Conservation (phyloP, 2,888 invertebrate species). For the Perdita meconis region DNA sequence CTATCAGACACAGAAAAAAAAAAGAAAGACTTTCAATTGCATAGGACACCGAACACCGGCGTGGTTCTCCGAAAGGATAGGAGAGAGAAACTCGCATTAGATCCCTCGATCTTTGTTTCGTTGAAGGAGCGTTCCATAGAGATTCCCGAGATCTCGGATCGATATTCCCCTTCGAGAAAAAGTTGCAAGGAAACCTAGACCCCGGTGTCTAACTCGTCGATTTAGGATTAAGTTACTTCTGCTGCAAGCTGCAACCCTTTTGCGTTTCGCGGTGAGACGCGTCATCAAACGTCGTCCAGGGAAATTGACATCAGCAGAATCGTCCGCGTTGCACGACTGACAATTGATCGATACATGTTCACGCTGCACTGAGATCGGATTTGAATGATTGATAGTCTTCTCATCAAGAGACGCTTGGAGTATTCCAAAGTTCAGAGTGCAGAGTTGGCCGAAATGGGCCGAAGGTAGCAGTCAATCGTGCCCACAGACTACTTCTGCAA, state of each 20-base stretch:
- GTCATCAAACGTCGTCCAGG: slow-evolving; percentile 5
- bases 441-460: background rate
- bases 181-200: too few species aligned
- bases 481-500: slow-evolving; percentile 17
- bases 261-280: background rate
- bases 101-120: background rate
- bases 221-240: background rate
- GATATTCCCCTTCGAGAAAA: too few species aligned
- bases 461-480: background rate
- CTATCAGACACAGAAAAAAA: slow-evolving; percentile 42
- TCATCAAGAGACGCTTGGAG: slow-evolving; percentile 2
- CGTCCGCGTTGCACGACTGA: slow-evolving; percentile 15
- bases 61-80: background rate
- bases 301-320: slow-evolving; percentile 7
- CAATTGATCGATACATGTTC: background rate
- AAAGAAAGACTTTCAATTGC: slow-evolving; percentile 1
- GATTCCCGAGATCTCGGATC: background rate
- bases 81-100: background rate
- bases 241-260: background rate
- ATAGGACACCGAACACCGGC: slow-evolving; percentile 39
- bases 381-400: slow-evolving; percentile 15
- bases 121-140: background rate
- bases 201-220: background rate
- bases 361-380: slow-evolving; percentile 1
- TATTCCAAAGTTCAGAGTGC: slow-evolving; percentile 1